Conservation (phyloP, 2,888 invertebrate genomes). For the Anoplius nigerrimus region DNA sequence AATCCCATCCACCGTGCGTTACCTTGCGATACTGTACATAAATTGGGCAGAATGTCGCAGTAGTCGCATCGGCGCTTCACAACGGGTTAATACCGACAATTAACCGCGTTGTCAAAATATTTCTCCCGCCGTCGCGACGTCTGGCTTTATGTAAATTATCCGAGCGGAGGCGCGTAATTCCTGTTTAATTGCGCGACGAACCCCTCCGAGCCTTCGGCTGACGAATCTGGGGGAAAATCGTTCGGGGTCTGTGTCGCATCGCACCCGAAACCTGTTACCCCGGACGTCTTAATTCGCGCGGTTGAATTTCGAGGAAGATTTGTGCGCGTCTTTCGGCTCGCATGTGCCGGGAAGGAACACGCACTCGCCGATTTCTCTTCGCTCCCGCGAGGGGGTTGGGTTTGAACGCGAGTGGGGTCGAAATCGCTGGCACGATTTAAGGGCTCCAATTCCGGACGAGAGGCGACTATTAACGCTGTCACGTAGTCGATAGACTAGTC, state of each 20-base stretch:
- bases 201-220: slow-evolving; percentile 23
- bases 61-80: background rate
- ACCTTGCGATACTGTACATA: too few relatives aligned
- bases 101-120: too few relatives aligned
- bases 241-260: slow-evolving; percentile 29
- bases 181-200: slow-evolving; percentile 8
- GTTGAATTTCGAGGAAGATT: slow-evolving; percentile 50
- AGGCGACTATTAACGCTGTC: slow-evolving; percentile 32
- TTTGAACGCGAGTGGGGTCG: slow-evolving; percentile 19
- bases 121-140: too few relatives aligned
- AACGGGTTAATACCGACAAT: too few relatives aligned
- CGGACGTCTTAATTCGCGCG: slow-evolving; percentile 28
- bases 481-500: slow-evolving; percentile 14
- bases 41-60: too few relatives aligned
- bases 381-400: slow-evolving; percentile 25
- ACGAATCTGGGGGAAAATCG: slow-evolving; percentile 46
- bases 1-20: too few relatives aligned
- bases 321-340: slow-evolving; percentile 26
- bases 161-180: slow-evolving; percentile 31
- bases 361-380: slow-evolving; percentile 15
- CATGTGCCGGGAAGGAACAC: slow-evolving; percentile 3
- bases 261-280: slow-evolving; percentile 26
- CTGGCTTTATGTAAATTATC: background rate
- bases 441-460: slow-evolving; percentile 44
- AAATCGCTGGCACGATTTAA: slow-evolving; percentile 49